Conservation (phyloP, 2,113 vertebrate genomes). For the Turdus rufiventris region DNA sequence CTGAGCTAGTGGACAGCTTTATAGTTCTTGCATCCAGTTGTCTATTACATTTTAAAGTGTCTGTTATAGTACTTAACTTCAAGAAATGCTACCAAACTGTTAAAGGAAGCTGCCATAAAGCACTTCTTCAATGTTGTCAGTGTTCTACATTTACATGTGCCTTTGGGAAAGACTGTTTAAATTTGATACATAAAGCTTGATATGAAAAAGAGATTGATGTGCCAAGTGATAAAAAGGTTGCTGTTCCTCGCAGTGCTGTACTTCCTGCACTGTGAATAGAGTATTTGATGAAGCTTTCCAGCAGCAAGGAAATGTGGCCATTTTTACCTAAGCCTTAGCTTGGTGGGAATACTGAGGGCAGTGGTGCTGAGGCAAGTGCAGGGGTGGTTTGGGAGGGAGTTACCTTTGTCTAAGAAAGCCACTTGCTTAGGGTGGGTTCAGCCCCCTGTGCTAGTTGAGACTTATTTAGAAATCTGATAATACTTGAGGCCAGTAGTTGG, state of each 20-base stretch:
- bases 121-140: background rate
- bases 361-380: background rate
- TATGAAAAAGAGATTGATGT: background rate
- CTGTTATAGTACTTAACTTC: background rate
- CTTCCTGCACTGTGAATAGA: background rate
- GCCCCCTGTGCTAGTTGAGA: background rate
- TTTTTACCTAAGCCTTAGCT: background rate
- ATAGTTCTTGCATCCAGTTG: background rate
- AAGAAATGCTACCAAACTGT: background rate
- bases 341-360: background rate
- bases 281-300: background rate
- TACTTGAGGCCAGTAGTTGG: background rate
- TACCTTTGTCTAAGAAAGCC: background rate
- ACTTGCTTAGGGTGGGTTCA: background rate
- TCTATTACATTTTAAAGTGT: background rate
- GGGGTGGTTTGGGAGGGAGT: background rate
- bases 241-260: background rate
- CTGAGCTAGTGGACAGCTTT: background rate
- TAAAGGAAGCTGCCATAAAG: background rate
- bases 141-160: background rate
- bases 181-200: background rate
- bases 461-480: background rate
- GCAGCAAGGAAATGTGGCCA: background rate
- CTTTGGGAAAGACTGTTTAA: background rate
- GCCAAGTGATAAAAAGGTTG: background rate